Evolutionary conservation across 1,140 invertebrate genomes (phyloP), one percentile per base, ranked within the genome.

Genomic region (Caenorhabditis brenneri): DNA sequence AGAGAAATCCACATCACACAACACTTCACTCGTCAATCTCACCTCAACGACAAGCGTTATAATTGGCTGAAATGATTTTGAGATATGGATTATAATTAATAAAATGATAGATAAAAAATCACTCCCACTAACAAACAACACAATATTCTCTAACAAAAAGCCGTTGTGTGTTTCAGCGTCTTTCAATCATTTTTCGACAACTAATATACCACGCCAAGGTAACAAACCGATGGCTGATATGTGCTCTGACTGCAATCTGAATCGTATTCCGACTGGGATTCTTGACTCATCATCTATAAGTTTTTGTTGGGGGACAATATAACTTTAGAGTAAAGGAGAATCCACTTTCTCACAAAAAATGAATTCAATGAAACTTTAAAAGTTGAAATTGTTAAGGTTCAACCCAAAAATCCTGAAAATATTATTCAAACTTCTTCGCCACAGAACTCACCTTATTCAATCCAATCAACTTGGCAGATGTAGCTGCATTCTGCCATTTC

Each of bases 401-500:
- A 42, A 42, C 39, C 39, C 39, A 42, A 42, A 42, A 42, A 42
- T 42, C n/a, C n/a, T n/a, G n/a, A 12, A 42, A 42, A 12, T 6
- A 51, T 4, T n/a, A 51, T 51, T 19, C 48, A 51, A 51, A 27
- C 4, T 10, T 27, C 10, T 55, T 7, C 9, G 6, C 0, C 46
- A 5, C 15, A 3, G 4, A 24, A 74, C 65, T 39, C 12, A 60
- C 60, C 58, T 79, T 65, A 49, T 80, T 33, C 24, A 87, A 88
- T 39, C 74, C 80, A 55, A 89, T 89, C 78, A 90, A 90, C 33
- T 88, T 79, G 4, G 89, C 86, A 7, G 89, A 89, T 51, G 88
- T 83, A 0, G 89, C 89, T 24, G 90, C 89, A 58, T 80, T 87
- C 79, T 90, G 89, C 89, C 89, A 90, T 51, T 88, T 33, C 69